phyloP scores from a whole-genome alignment of 2,888 invertebrate genomes.

The Venustoraphidia nigricollis region DNA sequence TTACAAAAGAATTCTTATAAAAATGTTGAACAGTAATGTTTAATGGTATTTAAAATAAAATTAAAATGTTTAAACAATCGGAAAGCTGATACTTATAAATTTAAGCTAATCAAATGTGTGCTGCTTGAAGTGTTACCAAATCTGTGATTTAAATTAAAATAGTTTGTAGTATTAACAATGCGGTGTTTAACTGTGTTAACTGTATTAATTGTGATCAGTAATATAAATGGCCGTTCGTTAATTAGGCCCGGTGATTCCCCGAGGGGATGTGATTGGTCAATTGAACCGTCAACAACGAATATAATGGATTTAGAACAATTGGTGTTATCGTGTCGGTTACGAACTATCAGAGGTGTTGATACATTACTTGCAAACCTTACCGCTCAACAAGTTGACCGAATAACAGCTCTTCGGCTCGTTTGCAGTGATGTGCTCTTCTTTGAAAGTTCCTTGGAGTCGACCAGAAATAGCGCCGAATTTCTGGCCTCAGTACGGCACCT shows the following conservation, averaged over 20 bases:
- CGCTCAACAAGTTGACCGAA: conserved; percentile 48
- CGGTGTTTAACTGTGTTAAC: conserved; percentile 7
- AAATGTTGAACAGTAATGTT: no score
- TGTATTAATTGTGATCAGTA: conserved; percentile 14
- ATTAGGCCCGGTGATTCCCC: conserved; percentile 41
- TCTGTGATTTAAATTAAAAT: no score
- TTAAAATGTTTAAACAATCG: no score
- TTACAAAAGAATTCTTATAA: no score
- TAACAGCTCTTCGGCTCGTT: conserved; percentile 50
- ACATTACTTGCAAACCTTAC: conserved; percentile 53
- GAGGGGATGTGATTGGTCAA: conserved; percentile 56
- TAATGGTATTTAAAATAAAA: no score
- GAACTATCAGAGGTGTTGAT: conserved; percentile 55
- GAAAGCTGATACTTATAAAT: no score
- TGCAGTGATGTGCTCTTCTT: conserved; percentile 62
- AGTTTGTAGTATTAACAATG: no score
- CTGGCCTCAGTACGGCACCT: conserved; percentile 46
- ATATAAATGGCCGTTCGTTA: conserved; percentile 21
- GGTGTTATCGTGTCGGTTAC: conserved; percentile 50
- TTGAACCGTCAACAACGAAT: conserved; percentile 38
- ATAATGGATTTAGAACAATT: conserved; percentile 33
- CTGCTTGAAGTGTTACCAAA: no score
- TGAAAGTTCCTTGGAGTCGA: conserved; percentile 47
- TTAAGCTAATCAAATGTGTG: no score
- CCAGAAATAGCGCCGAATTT: conserved; percentile 31